These are phyloP conservation scores for Ptiloglossa arizonensis DNA, from an alignment of 1,140 invertebrate species.

Conservation along the genomic window DNA sequence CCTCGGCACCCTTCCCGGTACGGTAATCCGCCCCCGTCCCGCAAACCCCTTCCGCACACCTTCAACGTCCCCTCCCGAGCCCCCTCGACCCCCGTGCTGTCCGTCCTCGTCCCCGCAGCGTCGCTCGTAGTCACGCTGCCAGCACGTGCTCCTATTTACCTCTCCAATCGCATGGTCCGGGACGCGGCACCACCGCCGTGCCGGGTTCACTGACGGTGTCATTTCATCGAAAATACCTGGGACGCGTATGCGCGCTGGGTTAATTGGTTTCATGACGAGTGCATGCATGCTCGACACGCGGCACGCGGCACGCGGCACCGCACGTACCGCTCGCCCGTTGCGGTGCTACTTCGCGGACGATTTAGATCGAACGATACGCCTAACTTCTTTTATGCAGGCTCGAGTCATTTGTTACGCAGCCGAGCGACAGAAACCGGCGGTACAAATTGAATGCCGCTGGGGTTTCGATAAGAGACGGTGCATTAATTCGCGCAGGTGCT, in stretches of 20 bases:
- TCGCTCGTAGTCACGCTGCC: slow-evolving; percentile 72
- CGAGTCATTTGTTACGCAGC: too few species aligned
- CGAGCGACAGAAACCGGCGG: too few species aligned
- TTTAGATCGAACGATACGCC: slow-evolving; percentile 2
- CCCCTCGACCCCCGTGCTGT: slow-evolving; percentile 31
- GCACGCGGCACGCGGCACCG: too few species aligned
- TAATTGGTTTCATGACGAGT: slow-evolving; percentile 54
- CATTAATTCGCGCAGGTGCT: too few species aligned
- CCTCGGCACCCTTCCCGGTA: slow-evolving; percentile 60
- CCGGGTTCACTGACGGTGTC: slow-evolving; percentile 49
- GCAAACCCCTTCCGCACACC: slow-evolving; percentile 29
- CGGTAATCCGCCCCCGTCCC: slow-evolving; percentile 35
- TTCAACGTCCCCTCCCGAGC: background rate
- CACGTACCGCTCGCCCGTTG: too few species aligned
- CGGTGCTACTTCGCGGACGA: slow-evolving; percentile 14
- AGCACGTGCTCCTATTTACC: slow-evolving; percentile 81
- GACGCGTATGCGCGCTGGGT: slow-evolving; percentile 41
- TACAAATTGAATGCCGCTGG: too few species aligned
- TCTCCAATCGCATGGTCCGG: slow-evolving; percentile 68
- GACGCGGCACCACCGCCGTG: slow-evolving; percentile 39
- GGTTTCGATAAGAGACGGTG: too few species aligned
- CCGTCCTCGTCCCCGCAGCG: slow-evolving; percentile 46
- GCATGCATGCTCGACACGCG: slow-evolving; percentile 34
- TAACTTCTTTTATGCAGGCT: too few species aligned
- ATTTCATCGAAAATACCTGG: slow-evolving; percentile 52